Conservation (phyloP, 1,140 invertebrate genomes). For the Drosophila sucinea region DNA sequence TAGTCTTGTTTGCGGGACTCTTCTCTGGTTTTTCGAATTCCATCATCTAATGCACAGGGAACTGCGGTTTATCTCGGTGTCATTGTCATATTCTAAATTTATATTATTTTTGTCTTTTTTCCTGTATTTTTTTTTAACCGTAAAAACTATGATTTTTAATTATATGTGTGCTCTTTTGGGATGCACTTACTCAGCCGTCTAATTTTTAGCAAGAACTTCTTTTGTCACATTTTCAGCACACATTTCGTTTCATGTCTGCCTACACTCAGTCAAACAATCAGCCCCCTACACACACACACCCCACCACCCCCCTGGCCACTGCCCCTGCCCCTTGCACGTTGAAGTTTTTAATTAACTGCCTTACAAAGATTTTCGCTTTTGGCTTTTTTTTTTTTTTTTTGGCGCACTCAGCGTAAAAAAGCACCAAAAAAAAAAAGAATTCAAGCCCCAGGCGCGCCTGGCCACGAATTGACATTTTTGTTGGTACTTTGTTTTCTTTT, state of each 20-base stretch:
- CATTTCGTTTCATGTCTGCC: conserved; percentile 14
- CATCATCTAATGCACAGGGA: too few species aligned
- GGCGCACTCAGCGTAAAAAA: conserved; percentile 20
- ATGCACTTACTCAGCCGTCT: conserved; percentile 1
- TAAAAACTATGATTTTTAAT: conserved; percentile 7
- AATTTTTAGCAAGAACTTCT: conserved; percentile 2
- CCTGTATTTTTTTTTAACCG: neutral
- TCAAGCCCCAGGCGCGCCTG: conserved; percentile 40
- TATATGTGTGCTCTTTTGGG: neutral
- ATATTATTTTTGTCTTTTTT: neutral
- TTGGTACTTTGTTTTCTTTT: conserved; percentile 22
- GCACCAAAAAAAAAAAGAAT: conserved; percentile 17
- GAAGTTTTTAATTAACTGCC: conserved; percentile 79
- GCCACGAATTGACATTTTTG: conserved; percentile 73
- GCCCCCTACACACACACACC: too few species aligned
- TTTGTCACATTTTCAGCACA: conserved; percentile 50
- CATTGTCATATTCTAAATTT: neutral
- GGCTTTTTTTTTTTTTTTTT: conserved; percentile 20
- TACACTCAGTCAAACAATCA: conserved; percentile 2
- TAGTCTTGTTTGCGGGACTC: too few species aligned
- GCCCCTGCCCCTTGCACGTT: conserved; percentile 42
- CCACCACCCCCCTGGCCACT: neutral
- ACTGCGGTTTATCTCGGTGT: neutral
- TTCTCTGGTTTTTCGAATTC: too few species aligned
- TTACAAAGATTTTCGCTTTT: conserved; percentile 73